Conservation (phyloP, 2,888 invertebrate genomes). For the Gymnoscelis rufifasciata region DNA sequence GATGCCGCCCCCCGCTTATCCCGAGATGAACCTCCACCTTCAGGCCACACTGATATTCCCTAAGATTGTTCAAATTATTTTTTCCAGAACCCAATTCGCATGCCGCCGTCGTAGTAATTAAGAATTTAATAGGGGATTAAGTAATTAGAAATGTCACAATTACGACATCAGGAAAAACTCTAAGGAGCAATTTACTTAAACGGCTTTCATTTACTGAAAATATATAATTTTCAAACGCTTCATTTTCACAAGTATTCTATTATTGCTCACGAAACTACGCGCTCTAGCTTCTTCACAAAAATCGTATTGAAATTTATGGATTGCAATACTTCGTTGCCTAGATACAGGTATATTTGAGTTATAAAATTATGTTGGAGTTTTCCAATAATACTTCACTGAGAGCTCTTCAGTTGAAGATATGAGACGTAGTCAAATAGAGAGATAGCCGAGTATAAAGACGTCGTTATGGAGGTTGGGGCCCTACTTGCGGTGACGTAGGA, state of each 20-base stretch:
- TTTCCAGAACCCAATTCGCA: constrained; percentile 52
- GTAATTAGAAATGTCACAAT: constrained; percentile 49
- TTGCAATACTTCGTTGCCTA: constrained; percentile 13
- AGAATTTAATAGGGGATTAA: constrained; percentile 50
- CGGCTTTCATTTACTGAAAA: constrained; percentile 33
- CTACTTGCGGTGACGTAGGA: constrained; percentile 64
- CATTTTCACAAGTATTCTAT: constrained; percentile 9
- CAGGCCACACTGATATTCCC: constrained; percentile 55
- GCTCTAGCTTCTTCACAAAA: no score
- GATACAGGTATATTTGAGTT: constrained; percentile 31
- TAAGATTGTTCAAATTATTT: constrained; percentile 58
- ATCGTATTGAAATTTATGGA: no score
- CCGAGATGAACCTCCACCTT: constrained; percentile 67
- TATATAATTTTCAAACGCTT: constrained; percentile 17
- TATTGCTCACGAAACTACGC: no score
- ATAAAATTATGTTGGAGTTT: constrained; percentile 52
- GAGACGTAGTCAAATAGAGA: constrained; percentile 70
- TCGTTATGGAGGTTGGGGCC: constrained; percentile 56
- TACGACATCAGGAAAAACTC: constrained; percentile 35
- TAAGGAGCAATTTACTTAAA: constrained; percentile 35
- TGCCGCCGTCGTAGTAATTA: constrained; percentile 45
- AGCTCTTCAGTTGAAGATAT: constrained; percentile 60
- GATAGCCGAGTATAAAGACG: constrained; percentile 65
- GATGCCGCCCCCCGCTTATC: constrained; percentile 68
- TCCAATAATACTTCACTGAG: constrained; percentile 65